These are phyloP conservation scores for Xiphias gladius DNA, from an alignment of 2,113 vertebrate species.

Conservation along the genomic window DNA sequence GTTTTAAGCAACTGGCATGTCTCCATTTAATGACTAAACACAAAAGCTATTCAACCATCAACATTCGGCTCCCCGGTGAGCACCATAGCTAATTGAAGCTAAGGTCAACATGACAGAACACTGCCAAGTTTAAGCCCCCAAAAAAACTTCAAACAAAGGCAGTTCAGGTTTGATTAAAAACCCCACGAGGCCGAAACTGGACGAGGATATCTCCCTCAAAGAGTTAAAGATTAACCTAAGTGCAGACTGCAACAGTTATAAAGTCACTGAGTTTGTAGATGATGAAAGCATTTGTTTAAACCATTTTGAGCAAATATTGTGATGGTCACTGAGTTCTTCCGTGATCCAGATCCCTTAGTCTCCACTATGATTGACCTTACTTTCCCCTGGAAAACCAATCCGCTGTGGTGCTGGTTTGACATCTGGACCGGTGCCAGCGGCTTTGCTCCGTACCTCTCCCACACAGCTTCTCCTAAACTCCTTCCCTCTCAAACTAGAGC, in stretches of 20 bases:
- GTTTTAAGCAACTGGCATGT: constrained; percentile 44
- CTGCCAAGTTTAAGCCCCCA: background rate
- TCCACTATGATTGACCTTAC: constrained; percentile 64
- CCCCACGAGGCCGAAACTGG: constrained; percentile 13
- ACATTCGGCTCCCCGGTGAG: background rate
- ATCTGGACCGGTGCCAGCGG: constrained; percentile 60
- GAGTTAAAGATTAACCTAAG: constrained; percentile 42
- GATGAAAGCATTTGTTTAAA: constrained; percentile 14
- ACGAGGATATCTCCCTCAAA: constrained; percentile 10
- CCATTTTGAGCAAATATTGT: background rate
- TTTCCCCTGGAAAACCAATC: constrained; percentile 68
- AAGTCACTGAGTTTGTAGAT: constrained; percentile 1
- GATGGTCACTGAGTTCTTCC: constrained; percentile 42
- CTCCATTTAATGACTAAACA: constrained; percentile 46
- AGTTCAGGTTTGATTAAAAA: constrained; percentile 45
- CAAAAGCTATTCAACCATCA: constrained; percentile 47
- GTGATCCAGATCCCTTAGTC: constrained; percentile 35
- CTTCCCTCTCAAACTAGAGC: constrained; percentile 37
- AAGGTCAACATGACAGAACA: constrained; percentile 14
- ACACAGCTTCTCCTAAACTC: constrained; percentile 53
- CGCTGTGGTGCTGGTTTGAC: constrained; percentile 59
- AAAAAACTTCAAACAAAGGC: constrained; percentile 31
- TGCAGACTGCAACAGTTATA: background rate
- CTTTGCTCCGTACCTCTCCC: constrained; percentile 64
- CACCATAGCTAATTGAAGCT: background rate